Evolutionary conservation across 2,113 vertebrate species (phyloP).

Genomic region (Callopanchax toddi): DNA sequence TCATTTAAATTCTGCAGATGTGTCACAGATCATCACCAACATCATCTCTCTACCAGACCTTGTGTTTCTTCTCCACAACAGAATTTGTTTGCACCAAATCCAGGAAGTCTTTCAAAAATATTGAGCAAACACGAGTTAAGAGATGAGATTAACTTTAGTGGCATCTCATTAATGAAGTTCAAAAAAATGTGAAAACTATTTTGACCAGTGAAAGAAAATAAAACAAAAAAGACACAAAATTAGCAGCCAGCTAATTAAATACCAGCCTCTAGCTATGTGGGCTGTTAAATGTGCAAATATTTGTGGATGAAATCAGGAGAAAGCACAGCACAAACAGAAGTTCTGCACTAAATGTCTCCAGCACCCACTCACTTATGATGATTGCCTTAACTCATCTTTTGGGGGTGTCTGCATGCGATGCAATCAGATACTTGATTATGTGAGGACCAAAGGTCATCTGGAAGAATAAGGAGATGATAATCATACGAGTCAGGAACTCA

Average conservation of each 20-base stretch:
- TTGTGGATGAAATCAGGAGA: constrained; percentile 1
- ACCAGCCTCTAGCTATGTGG: neutral
- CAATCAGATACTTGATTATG: constrained; percentile 36
- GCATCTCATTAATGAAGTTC: too few species aligned
- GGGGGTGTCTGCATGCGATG: neutral
- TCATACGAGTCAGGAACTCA: constrained; percentile 6
- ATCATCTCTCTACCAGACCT: too few species aligned
- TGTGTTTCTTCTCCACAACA: too few species aligned
- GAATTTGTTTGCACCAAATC: too few species aligned
- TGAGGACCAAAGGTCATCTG: constrained; percentile 55
- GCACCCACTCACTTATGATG: constrained; percentile 21
- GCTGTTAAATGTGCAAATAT: constrained; percentile 9
- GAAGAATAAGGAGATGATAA: constrained; percentile 33
- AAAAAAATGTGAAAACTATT: neutral
- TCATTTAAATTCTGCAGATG: too few species aligned
- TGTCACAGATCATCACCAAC: too few species aligned
- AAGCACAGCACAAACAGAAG: constrained; percentile 6
- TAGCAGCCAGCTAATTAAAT: neutral
- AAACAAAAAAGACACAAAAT: constrained; percentile 3
- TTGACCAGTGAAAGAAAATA: neutral
- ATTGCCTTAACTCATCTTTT: constrained; percentile 17
- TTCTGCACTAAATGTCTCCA: constrained; percentile 5
- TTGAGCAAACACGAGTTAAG: too few species aligned
- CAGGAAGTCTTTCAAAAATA: too few species aligned
- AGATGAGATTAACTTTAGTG: neutral